Evolutionary conservation across 1,140 invertebrate genomes (phyloP).

Genomic region (Drosophila arawakana): DNA sequence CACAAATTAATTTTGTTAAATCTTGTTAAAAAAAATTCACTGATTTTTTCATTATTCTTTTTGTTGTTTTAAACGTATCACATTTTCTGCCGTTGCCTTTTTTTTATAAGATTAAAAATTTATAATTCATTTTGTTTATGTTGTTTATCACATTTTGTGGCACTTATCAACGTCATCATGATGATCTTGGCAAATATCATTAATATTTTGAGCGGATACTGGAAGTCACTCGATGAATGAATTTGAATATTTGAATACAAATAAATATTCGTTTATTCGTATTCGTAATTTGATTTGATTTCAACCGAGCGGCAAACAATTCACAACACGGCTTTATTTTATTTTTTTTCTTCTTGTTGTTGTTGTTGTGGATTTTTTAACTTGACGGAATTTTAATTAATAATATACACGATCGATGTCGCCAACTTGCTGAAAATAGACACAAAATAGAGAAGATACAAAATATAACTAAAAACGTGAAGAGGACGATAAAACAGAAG

Average conservation of each 20-base stretch:
- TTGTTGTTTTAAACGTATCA: constrained; percentile 23
- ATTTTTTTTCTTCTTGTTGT: too few species aligned
- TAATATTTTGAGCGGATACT: constrained; percentile 39
- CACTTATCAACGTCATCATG: constrained; percentile 35
- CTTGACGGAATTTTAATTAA: constrained; percentile 78
- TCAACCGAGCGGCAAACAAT: constrained; percentile 34
- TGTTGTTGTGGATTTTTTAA: constrained; percentile 9
- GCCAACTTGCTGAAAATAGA: constrained; percentile 74
- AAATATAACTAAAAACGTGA: constrained; percentile 36
- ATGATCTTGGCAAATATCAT: constrained; percentile 29
- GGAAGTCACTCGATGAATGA: constrained; percentile 66
- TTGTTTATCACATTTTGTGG: constrained; percentile 55
- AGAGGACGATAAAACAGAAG: constrained; percentile 9
- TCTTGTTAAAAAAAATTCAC: constrained; percentile 5
- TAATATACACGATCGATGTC: constrained; percentile 68
- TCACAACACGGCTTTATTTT: constrained; percentile 1
- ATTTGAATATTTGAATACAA: constrained; percentile 76
- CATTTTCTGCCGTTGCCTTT: constrained; percentile 9
- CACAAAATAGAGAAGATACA: constrained; percentile 40
- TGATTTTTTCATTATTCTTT: constrained; percentile 41
- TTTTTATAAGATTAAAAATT: constrained; percentile 1
- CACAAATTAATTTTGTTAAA: constrained; percentile 63
- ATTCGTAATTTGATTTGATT: constrained; percentile 63
- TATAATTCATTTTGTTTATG: constrained; percentile 18
- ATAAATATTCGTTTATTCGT: constrained; percentile 32